A percentile compares a stretch with the other conserved stretches of the same genome.
phyloP scores from a whole-genome alignment of 2,888 invertebrate species.

The Chaetogeoica ovagalla region DNA sequence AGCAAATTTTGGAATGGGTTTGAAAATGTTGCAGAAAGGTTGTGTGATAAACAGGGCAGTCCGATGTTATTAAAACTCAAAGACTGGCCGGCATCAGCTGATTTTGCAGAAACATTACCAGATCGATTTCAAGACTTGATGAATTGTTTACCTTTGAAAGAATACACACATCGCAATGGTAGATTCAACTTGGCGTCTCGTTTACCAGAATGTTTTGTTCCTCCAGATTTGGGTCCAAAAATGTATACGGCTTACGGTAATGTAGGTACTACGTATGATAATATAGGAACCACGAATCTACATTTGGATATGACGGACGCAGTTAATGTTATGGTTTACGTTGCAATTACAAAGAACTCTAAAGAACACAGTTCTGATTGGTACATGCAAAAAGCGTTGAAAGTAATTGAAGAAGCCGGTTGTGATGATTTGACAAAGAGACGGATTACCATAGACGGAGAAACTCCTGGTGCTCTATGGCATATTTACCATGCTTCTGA shows the following conservation, averaged over 20 bases:
- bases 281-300: conserved; percentile 92
- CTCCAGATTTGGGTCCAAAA: conserved; percentile 95
- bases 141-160: conserved; percentile 83
- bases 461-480: conserved; percentile 94
- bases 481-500: conserved; percentile 94
- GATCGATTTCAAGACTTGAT: conserved; percentile 84
- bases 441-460: conserved; percentile 75
- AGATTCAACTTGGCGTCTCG: conserved; percentile 88
- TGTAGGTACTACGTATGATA: conserved; percentile 68
- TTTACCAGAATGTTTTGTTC: conserved; percentile 88
- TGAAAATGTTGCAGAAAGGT: conserved; percentile 77
- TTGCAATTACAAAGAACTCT: conserved; percentile 85
- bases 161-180: conserved; percentile 89
- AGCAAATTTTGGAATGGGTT: conserved; percentile 97
- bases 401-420: conserved; percentile 89
- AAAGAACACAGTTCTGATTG: conserved; percentile 68
- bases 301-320: conserved; percentile 97
- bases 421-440: conserved; percentile 85
- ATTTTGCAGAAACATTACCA: conserved; percentile 64
- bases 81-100: conserved; percentile 92
- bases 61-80: conserved; percentile 91
- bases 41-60: conserved; percentile 79
- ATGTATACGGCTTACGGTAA: conserved; percentile 99
- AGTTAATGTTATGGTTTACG: conserved; percentile 96
- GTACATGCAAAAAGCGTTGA: conserved; percentile 70